A percentile compares a stretch with the other conserved stretches of the same genome.
Conservation (phyloP, 1,140 invertebrate genomes). For the Saccostrea cuccullata region DNA sequence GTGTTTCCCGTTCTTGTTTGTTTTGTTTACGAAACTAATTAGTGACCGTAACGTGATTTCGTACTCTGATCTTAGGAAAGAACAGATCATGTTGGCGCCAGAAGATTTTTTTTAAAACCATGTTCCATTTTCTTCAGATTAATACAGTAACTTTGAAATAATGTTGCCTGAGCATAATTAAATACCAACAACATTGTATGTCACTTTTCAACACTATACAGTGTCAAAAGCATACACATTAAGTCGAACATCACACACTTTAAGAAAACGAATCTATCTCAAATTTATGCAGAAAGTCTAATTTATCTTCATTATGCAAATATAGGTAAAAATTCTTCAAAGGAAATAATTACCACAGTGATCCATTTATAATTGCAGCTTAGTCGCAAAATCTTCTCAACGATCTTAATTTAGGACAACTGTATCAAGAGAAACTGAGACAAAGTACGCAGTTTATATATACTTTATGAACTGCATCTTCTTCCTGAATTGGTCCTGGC, state of each 20-base stretch:
- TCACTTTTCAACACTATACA: background rate
- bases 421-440: too few relatives aligned
- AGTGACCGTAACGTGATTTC: background rate
- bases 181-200: background rate
- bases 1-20: too few relatives aligned
- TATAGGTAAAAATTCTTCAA: background rate
- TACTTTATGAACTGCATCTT: too few relatives aligned
- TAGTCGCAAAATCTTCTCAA: too few relatives aligned
- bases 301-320: constrained; percentile 29
- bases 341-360: background rate
- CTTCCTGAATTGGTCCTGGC: too few relatives aligned
- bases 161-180: background rate
- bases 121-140: background rate
- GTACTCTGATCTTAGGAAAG: background rate
- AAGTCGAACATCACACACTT: background rate
- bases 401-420: too few relatives aligned
- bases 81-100: constrained; percentile 1
- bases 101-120: background rate
- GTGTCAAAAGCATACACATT: background rate
- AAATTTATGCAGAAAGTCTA: background rate
- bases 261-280: background rate
- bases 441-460: too few relatives aligned
- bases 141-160: constrained; percentile 7
- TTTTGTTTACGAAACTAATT: constrained; percentile 1
- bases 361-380: too few relatives aligned